A percentile compares a stretch with the other conserved stretches of the same genome.
phyloP scores from a whole-genome alignment of 2,888 invertebrate genomes.

The Stenodera caucasica region DNA sequence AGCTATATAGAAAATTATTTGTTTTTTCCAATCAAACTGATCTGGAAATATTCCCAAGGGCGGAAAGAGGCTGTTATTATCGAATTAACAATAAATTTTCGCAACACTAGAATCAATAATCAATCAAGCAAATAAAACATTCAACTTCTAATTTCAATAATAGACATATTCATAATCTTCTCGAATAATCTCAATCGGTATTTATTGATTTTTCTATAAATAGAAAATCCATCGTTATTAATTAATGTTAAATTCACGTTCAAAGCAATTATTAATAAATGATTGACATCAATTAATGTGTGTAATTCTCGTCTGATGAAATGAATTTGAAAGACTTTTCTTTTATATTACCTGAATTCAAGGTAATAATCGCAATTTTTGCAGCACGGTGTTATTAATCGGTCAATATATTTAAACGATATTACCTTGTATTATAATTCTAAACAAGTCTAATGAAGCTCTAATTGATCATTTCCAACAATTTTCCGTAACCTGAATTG shows the following conservation, averaged over 20 bases:
- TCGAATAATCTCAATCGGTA: not conserved
- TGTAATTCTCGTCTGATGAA: too few relatives aligned
- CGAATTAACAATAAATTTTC: too few relatives aligned
- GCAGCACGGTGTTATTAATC: not conserved
- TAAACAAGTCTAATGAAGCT: not conserved
- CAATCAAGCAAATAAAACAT: too few relatives aligned
- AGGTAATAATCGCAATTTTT: too few relatives aligned
- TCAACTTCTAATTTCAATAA: not conserved
- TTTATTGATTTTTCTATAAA: not conserved
- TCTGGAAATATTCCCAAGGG: too few relatives aligned
- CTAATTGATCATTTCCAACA: not conserved
- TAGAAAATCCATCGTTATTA: not conserved
- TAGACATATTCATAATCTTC: not conserved
- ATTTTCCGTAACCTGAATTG: too few relatives aligned
- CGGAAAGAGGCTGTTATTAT: too few relatives aligned
- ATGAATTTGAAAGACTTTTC: too few relatives aligned
- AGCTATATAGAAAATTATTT: too few relatives aligned
- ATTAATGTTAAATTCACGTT: not conserved
- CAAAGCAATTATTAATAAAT: not conserved
- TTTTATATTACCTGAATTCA: too few relatives aligned
- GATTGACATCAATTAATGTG: not conserved
- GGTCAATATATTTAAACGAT: not conserved
- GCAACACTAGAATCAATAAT: too few relatives aligned
- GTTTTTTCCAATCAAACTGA: too few relatives aligned
- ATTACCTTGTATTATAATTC: not conserved